A percentile compares a stretch with the other conserved stretches of the same genome.
These are phyloP conservation scores for Clamator glandarius DNA, from an alignment of 2,797 vertebrate species.

Conservation along the genomic window DNA sequence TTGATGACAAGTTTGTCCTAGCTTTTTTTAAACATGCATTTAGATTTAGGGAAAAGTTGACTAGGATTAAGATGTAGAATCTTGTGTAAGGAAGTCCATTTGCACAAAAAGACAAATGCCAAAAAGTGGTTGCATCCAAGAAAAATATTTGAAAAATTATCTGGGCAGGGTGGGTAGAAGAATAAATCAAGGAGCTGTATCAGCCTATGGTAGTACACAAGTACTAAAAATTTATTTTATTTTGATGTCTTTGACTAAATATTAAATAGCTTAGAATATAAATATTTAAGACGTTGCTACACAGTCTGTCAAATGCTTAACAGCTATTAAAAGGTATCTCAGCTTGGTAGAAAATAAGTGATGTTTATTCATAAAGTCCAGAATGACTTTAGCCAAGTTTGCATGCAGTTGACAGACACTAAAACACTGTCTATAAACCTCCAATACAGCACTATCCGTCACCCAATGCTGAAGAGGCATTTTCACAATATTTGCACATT, in stretches of 20 bases:
- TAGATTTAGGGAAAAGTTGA: background rate
- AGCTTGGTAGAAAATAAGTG: background rate
- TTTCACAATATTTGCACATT: background rate
- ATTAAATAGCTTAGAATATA: background rate
- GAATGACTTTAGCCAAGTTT: background rate
- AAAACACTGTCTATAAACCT: background rate
- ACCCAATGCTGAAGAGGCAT: background rate
- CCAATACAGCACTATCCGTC: background rate
- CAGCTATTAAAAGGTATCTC: background rate
- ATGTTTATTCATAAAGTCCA: background rate
- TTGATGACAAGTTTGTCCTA: background rate
- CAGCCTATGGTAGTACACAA: background rate
- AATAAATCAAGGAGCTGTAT: background rate
- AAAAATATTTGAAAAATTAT: conserved; percentile 16
- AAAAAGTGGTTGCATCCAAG: background rate
- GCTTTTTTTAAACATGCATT: background rate
- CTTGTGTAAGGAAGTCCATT: background rate
- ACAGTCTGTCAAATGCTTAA: background rate
- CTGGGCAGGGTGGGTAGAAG: background rate
- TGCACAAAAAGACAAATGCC: background rate
- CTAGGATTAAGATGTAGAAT: background rate
- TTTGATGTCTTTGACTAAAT: background rate
- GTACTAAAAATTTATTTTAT: background rate
- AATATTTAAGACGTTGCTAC: conserved; percentile 15
- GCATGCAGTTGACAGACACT: background rate